A percentile compares a stretch with the other conserved stretches of the same genome.
phyloP scores from a whole-genome alignment of 2,888 invertebrate species.

The Osmoderma eremita region DNA sequence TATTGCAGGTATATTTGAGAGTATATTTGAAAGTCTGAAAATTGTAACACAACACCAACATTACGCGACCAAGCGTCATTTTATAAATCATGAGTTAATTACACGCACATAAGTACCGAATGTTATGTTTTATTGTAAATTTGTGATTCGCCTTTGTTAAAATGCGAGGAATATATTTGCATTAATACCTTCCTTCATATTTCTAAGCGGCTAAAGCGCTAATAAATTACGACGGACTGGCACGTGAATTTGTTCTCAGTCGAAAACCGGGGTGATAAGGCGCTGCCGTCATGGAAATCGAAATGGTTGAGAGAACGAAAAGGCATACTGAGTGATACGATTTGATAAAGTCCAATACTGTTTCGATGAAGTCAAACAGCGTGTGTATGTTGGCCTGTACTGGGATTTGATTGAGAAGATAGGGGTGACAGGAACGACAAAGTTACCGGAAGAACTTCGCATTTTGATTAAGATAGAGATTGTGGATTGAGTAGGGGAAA shows the following conservation, averaged over 20 bases:
- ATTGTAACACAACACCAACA: neutral
- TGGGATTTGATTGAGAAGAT: neutral
- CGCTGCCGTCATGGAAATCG: neutral
- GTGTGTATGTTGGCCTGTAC: neutral
- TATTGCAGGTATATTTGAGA: too few species aligned
- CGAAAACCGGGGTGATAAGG: constrained; percentile 2
- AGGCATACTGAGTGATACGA: neutral
- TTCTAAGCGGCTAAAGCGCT: constrained; percentile 1
- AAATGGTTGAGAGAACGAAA: neutral
- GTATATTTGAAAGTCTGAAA: neutral
- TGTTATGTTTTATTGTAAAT: constrained; percentile 14
- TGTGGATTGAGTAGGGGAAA: neutral
- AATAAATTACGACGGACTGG: constrained; percentile 18
- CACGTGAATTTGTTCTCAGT: constrained; percentile 15
- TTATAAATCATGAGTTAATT: constrained; percentile 28
- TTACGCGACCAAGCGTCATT: neutral
- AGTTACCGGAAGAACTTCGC: constrained; percentile 30
- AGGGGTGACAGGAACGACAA: neutral
- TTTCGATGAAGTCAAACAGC: constrained; percentile 1
- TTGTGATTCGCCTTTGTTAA: constrained; percentile 22
- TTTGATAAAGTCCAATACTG: constrained; percentile 4
- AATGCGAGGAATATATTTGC: constrained; percentile 26
- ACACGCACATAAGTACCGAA: constrained; percentile 6
- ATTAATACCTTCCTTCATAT: constrained; percentile 11
- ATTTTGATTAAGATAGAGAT: constrained; percentile 25